A percentile compares a stretch with the other conserved stretches of the same genome.
Conservation (phyloP, 2,888 invertebrate species). For the Andricus quercusramuli region DNA sequence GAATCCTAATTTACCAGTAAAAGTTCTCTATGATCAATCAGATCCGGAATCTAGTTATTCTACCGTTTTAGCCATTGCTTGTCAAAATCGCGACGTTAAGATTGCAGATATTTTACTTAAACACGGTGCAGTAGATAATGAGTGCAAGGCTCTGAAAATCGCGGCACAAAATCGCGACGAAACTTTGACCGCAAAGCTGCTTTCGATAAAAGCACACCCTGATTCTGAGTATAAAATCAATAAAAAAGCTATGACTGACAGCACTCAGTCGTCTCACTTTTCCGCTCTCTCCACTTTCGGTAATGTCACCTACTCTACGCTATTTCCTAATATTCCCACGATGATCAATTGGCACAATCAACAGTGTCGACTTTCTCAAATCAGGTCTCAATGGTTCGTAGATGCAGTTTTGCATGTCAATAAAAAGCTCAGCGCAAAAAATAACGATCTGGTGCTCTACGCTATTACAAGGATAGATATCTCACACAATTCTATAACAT, state of each 20-base stretch:
- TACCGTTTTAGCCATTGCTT: conserved; percentile 85
- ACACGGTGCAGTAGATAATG: conserved; percentile 93
- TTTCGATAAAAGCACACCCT: conserved; percentile 93
- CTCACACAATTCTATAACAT: conserved; percentile 91
- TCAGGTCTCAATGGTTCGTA: conserved; percentile 90
- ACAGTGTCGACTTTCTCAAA: conserved; percentile 84
- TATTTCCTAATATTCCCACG: conserved; percentile 91
- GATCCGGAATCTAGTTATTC: conserved; percentile 67
- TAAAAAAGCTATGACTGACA: conserved; percentile 89
- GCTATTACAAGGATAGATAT: conserved; percentile 96
- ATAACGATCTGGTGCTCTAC: conserved; percentile 88
- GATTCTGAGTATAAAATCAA: conserved; percentile 97
- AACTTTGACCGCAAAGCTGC: conserved; percentile 87
- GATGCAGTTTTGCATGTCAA: conserved; percentile 92
- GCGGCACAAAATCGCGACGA: conserved; percentile 88
- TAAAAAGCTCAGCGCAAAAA: conserved; percentile 84
- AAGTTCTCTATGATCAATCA: conserved; percentile 79
- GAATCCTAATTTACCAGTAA: conserved; percentile 87
- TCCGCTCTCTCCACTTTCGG: conserved; percentile 80
- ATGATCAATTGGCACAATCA: conserved; percentile 96
- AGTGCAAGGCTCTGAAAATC: conserved; percentile 89
- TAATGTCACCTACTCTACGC: conserved; percentile 86
- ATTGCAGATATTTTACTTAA: conserved; percentile 89
- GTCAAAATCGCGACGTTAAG: conserved; percentile 84
- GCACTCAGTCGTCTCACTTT: conserved; percentile 81